Evolutionary conservation across 2,888 invertebrate species (phyloP).

Genomic region (Drosophila testacea): DNA sequence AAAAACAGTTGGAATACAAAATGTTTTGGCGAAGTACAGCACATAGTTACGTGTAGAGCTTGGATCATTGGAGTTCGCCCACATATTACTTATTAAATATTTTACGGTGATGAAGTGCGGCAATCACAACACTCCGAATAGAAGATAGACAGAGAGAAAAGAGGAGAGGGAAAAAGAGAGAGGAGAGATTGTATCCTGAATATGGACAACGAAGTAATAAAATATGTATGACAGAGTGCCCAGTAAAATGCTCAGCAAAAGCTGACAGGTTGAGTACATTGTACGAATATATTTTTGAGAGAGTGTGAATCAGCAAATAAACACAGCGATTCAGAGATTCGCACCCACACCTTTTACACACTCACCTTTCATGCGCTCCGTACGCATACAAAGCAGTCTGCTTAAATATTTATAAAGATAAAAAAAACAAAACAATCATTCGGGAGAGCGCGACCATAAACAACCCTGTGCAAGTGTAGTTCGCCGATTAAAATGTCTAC

Average conservation of each 20-base stretch:
- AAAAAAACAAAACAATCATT: slow-evolving; percentile 7
- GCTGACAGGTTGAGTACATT: slow-evolving; percentile 60
- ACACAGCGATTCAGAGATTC: slow-evolving; percentile 7
- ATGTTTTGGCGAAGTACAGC: no score
- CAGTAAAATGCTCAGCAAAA: slow-evolving; percentile 58
- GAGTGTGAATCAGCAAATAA: slow-evolving; percentile 36
- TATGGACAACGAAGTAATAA: slow-evolving; percentile 32
- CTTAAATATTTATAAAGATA: slow-evolving; percentile 63
- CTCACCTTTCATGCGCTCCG: slow-evolving; percentile 5
- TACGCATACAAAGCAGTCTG: slow-evolving; percentile 45
- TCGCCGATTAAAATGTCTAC: no score
- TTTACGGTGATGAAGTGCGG: slow-evolving; percentile 58
- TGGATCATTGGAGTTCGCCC: not conserved
- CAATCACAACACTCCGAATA: slow-evolving; percentile 46
- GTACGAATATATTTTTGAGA: slow-evolving; percentile 22
- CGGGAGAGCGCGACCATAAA: no score
- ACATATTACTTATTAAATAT: slow-evolving; percentile 49
- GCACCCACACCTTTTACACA: slow-evolving; percentile 13
- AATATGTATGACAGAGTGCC: slow-evolving; percentile 52
- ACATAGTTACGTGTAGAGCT: not conserved
- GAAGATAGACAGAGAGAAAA: not conserved
- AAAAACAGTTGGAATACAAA: not conserved
- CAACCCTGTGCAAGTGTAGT: no score
- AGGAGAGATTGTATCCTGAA: not conserved
- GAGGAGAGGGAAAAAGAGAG: not conserved